Base-by-base conservation (phyloP, 2,797 vertebrate species). In the Scleropages formosus region DNA sequence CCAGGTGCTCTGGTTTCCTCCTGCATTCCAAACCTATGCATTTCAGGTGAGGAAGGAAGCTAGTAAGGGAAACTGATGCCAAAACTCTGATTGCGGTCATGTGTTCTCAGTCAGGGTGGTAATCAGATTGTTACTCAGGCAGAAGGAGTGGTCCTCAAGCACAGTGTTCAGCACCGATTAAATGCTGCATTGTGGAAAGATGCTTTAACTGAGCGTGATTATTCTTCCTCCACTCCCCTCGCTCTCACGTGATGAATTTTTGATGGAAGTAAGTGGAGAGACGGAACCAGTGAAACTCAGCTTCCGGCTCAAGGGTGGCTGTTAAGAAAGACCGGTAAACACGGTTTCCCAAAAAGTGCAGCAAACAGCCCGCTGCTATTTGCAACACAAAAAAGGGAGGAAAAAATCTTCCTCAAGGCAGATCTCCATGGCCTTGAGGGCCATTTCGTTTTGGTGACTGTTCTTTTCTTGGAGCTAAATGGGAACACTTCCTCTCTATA, bases 111-210 rank as follows among this genome's bases (percentile, higher is more conserved):
- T 39, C 31, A 6, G 31, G 31, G 6, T 39, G 39, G 31, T 6
- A 39, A 39, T 39, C 39, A 31, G 31, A 39, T 39, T 39, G 31
- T 39, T 39, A 39, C 39, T 39, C 31, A 39, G 2, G 31, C 31
- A 39, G 31, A 6, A 39, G 39, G 31, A 39, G 31, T 2, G 31
- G 31, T 39, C 31, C 2, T 2, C 31, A 31, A 39, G 31, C 31
- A 39, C n/a, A n/a, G 31, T 39, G 31, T 49, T 16, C 49, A 53
- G 13, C 46, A 46, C 67, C 69, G 47, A 69, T 51, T 69, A 69
- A 39, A 69, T 53, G 20, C 46, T 53, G 22, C 67, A 69, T 69
- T 51, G 49, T 47, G 47, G 46, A 67, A 24, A 69, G 22, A 69
- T 69, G n/a, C 20, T 49, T 69, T 51, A 69, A 69, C 51, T 51